Evolutionary conservation across 2,797 vertebrate genomes (phyloP), one percentile per base, ranked within the genome.

Genomic region (Typhlichthys subterraneus): DNA sequence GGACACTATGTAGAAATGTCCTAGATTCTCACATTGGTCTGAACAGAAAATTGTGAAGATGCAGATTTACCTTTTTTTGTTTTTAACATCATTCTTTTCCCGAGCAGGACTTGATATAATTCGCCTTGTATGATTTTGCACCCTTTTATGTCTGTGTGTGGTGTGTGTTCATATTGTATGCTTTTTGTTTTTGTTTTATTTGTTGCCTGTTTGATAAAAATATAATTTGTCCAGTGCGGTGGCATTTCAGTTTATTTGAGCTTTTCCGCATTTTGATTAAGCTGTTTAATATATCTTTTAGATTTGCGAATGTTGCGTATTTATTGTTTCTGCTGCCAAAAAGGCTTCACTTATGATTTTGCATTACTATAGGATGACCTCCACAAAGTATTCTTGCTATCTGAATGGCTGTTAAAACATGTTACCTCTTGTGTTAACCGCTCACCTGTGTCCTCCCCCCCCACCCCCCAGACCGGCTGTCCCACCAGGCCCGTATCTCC

Each of bases 401-500:
- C 33, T 38, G 33, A 7, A 38, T 38, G 33, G 33, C 6, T 1
- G 5, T 38, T 38, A 38, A 38, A 38, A 38, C 33, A 38, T 38
- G 33, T 6, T 38, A 38, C 33, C 33, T 38, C 33, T 38, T 9
- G 33, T 9, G 4, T 13, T 55, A 13, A 9, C 11, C 19, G 33
- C 5, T 23, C n/a, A 15, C 14, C n/a, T 12, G 5, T 6, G 23
- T 42, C 11, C 82, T 79, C 15, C 81, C 76, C 65, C 85, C 80
- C 81, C 76, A 64, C 85, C 80, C 23, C 23, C 15, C 75, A 92
- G 90, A 92, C 69, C 86, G 89, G 0, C 93, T 97, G 14, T 87
- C 95, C 57, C 95, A 96, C 72, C 93, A 95, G 84, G 94, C 95
- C 74, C 93, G 95, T 63, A 91, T 96, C 81, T 95, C 96, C 0